A percentile compares a stretch with the other conserved stretches of the same genome.
phyloP scores from a whole-genome alignment of 2,113 vertebrate genomes.

The Tupaia tana region DNA sequence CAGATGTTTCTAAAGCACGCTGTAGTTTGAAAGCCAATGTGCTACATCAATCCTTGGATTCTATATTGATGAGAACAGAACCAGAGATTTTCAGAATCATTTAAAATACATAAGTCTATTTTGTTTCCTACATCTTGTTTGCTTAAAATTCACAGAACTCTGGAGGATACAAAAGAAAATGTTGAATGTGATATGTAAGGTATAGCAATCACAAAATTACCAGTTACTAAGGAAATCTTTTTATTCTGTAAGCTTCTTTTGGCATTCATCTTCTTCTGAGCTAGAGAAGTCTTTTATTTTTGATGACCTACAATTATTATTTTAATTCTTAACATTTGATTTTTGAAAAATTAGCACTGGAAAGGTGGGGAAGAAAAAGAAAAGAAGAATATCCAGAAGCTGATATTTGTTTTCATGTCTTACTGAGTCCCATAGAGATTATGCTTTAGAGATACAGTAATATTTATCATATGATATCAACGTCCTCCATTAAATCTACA shows the following conservation, averaged over 20 bases:
- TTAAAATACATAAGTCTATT: slow-evolving; percentile 28
- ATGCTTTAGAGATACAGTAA: not conserved
- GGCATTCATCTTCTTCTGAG: not conserved
- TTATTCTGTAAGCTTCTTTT: not conserved
- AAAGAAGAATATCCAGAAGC: not conserved
- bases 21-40: not conserved
- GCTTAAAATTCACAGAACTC: slow-evolving; percentile 31
- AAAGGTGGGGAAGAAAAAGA: not conserved
- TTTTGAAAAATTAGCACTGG: not conserved
- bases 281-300: not conserved
- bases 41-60: not conserved
- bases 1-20: not conserved
- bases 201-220: slow-evolving; percentile 24
- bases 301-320: not conserved
- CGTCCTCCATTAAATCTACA: not conserved
- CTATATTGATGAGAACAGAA: not conserved
- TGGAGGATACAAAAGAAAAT: not conserved
- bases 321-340: not conserved
- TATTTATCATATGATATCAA: not conserved
- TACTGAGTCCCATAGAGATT: not conserved
- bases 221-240: not conserved
- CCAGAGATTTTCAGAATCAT: not conserved
- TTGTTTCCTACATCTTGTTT: not conserved
- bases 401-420: not conserved
- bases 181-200: not conserved